These are phyloP conservation scores for Pseudomyrmex cubaensis DNA, from an alignment of 1,140 invertebrate genomes.

Conservation along the genomic window DNA sequence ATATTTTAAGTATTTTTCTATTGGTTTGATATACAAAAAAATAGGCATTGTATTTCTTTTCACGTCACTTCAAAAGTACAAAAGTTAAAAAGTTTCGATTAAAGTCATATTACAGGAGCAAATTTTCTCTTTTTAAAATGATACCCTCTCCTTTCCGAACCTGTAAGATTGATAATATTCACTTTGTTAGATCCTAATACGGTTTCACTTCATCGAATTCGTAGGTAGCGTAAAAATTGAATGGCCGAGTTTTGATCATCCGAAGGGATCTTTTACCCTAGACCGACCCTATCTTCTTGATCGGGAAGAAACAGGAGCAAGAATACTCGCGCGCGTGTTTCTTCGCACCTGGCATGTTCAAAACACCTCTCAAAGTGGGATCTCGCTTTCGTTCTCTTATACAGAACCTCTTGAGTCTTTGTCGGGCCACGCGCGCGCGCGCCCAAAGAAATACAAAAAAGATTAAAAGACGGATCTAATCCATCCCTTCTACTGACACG, in stretches of 20 bases:
- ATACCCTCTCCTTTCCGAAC: background rate
- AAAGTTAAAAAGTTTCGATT: background rate
- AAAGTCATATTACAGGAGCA: background rate
- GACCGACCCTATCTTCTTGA: constrained; percentile 39
- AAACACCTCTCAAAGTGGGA: constrained; percentile 62
- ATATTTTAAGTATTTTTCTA: too few relatives aligned
- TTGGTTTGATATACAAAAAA: too few relatives aligned
- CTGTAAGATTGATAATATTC: constrained; percentile 20
- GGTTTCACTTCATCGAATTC: constrained; percentile 71
- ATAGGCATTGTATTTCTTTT: too few relatives aligned
- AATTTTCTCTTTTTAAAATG: background rate
- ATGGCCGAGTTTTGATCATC: constrained; percentile 64
- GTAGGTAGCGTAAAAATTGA: constrained; percentile 79
- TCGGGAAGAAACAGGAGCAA: constrained; percentile 20
- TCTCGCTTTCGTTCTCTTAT: constrained; percentile 59
- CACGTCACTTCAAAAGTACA: too few relatives aligned
- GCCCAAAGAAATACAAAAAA: constrained; percentile 64
- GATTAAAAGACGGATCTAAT: constrained; percentile 57
- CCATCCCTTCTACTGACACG: constrained; percentile 20
- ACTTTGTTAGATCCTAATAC: background rate
- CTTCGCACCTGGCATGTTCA: constrained; percentile 70
- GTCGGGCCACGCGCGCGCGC: constrained; percentile 72
- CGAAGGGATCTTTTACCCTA: constrained; percentile 55
- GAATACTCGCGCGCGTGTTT: constrained; percentile 62
- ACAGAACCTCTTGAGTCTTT: constrained; percentile 53